A percentile compares a stretch with the other conserved stretches of the same genome.
Conservation (phyloP, 2,113 vertebrate species). For the Phaetusa simplex region DNA sequence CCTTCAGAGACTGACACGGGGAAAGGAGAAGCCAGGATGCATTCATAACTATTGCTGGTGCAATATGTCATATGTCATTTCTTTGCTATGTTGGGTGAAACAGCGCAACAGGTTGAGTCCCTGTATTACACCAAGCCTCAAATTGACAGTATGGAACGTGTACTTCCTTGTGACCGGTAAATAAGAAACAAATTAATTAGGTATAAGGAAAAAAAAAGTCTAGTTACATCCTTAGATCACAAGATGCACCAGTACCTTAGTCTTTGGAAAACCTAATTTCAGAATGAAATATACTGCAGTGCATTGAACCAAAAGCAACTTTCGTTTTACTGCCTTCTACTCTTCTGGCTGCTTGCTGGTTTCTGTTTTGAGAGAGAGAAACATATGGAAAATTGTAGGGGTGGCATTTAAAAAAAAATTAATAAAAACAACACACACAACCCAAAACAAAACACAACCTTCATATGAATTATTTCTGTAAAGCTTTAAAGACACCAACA, state of each 20-base stretch:
- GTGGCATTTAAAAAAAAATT: not conserved
- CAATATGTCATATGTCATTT: not conserved
- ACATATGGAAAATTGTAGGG: not conserved
- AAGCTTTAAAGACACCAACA: not conserved
- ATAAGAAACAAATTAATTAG: not conserved
- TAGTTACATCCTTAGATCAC: not conserved
- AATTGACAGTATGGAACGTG: not conserved
- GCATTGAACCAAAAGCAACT: not conserved
- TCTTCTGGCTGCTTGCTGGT: not conserved
- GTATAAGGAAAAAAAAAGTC: not conserved
- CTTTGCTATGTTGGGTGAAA: not conserved
- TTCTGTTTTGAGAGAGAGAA: not conserved
- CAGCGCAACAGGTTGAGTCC: not conserved
- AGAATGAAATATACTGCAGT: not conserved
- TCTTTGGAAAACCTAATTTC: not conserved
- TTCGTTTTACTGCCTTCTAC: not conserved
- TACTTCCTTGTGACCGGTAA: not conserved
- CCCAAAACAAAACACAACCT: not conserved
- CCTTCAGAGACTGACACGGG: not conserved
- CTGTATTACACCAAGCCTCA: not conserved
- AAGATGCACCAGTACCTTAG: not conserved
- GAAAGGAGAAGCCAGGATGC: not conserved
- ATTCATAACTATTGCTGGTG: not conserved
- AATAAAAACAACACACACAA: not conserved
- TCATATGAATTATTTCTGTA: not conserved